Conservation (phyloP, 2,888 invertebrate genomes). For the Bedellia somnulentella region DNA sequence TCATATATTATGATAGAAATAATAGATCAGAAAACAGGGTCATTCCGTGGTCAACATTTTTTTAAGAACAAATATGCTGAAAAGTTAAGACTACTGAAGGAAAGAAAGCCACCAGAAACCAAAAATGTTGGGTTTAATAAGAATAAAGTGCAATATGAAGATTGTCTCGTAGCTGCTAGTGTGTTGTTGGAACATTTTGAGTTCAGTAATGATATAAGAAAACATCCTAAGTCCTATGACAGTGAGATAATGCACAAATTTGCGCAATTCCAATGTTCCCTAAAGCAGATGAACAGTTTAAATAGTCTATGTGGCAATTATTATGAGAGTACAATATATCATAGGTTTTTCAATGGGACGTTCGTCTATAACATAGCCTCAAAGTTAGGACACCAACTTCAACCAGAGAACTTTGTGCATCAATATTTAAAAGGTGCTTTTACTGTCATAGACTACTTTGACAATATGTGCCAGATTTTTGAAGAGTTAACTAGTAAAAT, state of each 20-base stretch:
- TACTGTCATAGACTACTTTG: slow-evolving; percentile 33
- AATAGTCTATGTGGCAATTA: slow-evolving; percentile 67
- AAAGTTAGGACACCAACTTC: slow-evolving; percentile 60
- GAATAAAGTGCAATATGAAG: slow-evolving; percentile 53
- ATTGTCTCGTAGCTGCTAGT: slow-evolving; percentile 62
- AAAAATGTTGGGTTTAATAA: slow-evolving; percentile 33
- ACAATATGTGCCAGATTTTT: slow-evolving; percentile 25
- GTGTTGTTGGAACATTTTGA: slow-evolving; percentile 62
- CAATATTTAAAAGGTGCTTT: slow-evolving; percentile 40
- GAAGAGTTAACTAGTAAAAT: slow-evolving; percentile 16
- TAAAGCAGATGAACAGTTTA: slow-evolving; percentile 60
- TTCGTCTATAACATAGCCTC: slow-evolving; percentile 73
- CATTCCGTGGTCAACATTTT: slow-evolving; percentile 40
- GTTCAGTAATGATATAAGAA: slow-evolving; percentile 53
- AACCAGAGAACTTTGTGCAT: slow-evolving; percentile 56
- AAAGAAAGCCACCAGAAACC: slow-evolving; percentile 5
- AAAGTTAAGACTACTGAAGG: slow-evolving; percentile 29
- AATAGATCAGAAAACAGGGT: slow-evolving; percentile 61
- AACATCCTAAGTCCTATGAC: slow-evolving; percentile 59
- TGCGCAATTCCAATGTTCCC: slow-evolving; percentile 68
- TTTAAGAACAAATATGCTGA: slow-evolving; percentile 47
- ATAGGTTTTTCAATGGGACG: slow-evolving; percentile 73
- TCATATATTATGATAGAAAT: slow-evolving; percentile 60
- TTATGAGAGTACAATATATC: slow-evolving; percentile 56
- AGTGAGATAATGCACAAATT: slow-evolving; percentile 61